These are phyloP conservation scores for Ophiodon elongatus DNA, from an alignment of 2,113 vertebrate genomes.

Conservation along the genomic window DNA sequence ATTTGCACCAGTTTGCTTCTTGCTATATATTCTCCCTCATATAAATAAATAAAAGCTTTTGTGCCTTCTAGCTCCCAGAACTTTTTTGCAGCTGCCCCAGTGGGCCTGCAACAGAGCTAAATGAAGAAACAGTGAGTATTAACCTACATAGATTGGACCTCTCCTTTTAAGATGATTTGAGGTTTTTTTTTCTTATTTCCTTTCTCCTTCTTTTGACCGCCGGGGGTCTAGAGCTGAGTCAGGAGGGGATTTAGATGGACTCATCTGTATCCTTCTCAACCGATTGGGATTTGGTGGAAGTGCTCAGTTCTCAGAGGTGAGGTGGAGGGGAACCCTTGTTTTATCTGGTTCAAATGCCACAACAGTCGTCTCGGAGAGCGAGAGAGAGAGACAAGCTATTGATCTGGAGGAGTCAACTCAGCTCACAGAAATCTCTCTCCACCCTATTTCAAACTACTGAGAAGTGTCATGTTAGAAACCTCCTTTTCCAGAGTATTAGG, in stretches of 20 bases:
- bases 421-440: constrained; percentile 80
- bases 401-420: constrained; percentile 83
- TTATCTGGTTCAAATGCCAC: constrained; percentile 87
- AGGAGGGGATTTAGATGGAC: constrained; percentile 81
- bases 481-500: constrained; percentile 77
- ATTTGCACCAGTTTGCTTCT: constrained; percentile 75
- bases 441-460: constrained; percentile 77
- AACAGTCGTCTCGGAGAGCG: constrained; percentile 78
- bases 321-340: constrained; percentile 82
- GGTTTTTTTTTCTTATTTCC: constrained; percentile 9
- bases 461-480: constrained; percentile 83
- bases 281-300: constrained; percentile 79
- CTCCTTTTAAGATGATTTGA: constrained; percentile 77
- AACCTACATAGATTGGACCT: constrained; percentile 78
- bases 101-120: constrained; percentile 73
- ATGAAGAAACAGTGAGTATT: constrained; percentile 78
- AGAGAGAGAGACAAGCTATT: constrained; percentile 82
- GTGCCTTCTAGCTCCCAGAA: constrained; percentile 75
- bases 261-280: constrained; percentile 82
- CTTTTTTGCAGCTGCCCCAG: constrained; percentile 66
- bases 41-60: constrained; percentile 79
- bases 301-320: constrained; percentile 81
- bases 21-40: constrained; percentile 67
- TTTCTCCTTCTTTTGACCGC: constrained; percentile 53
- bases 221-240: constrained; percentile 72